Evolutionary conservation across 2,888 invertebrate species (phyloP), one percentile per base, ranked within the genome.

Genomic region (Dynastes maya): DNA sequence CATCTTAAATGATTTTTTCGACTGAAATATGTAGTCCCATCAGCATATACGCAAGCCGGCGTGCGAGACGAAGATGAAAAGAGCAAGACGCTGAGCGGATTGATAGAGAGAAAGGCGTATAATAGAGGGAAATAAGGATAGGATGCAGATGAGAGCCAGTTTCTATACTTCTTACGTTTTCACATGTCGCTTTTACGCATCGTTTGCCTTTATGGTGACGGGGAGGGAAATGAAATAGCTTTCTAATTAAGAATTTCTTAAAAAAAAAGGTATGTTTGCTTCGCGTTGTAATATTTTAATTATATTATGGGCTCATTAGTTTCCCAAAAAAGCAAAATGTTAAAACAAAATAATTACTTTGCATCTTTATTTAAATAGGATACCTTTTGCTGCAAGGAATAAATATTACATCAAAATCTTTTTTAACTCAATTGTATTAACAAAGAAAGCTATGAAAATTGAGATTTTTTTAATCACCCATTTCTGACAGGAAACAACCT

Each of bases 1-100:
- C 72, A 74, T 74, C 72, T 74, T 74, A 74, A 61, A 74, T 74
- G 72, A 74, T 74, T 74, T 74, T 74, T 74, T 74, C 72, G 61
- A 74, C 72, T 74, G 72, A 61, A 74, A 74, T 74, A 74, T 61
- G 72, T 74, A 68, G 51, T 29, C 55, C 55, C 55, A 58, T 58
- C 55, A 58, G 55, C 55, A 58, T 58, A 58, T 58, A 58, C 55
- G 45, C 45, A 45, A 45, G 45, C 8, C 45, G 8, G 45, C 40
- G 40, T 40, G 51, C 68, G 51, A 13, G 27, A 32, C 29, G 63
- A 63, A 63, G 63, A 29, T 8, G 11, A 8, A 45, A 45, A 1
- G 45, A 45, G 11, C 45, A 45, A 11, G 45, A 45, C 45, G 45
- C 8, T 11, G 45, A 45, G 11, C 45, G 45, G 45, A 45, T 45